A percentile compares a stretch with the other conserved stretches of the same genome.
Conservation (phyloP, 2,888 invertebrate genomes). For the Blastobasis adustella region DNA sequence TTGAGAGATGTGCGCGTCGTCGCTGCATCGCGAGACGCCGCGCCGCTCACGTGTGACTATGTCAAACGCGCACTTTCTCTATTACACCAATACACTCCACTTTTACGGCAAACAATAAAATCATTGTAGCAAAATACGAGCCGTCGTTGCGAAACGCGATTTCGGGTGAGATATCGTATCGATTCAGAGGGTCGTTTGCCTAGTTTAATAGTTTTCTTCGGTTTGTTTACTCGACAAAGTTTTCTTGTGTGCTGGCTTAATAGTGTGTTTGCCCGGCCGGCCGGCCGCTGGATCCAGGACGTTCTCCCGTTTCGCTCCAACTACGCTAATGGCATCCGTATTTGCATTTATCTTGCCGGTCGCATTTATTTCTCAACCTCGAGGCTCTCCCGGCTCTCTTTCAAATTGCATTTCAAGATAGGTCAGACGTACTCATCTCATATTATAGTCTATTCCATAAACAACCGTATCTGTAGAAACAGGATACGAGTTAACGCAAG, state of each 20-base stretch:
- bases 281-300: constrained; percentile 13
- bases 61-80: constrained; percentile 47
- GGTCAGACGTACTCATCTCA: too few relatives aligned
- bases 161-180: constrained; percentile 18
- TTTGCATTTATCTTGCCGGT: constrained; percentile 24
- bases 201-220: constrained; percentile 29
- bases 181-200: constrained; percentile 14
- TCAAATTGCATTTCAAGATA: too few relatives aligned
- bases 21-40: background rate
- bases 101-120: constrained; percentile 3
- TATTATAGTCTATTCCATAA: too few relatives aligned
- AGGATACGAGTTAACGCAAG: too few relatives aligned
- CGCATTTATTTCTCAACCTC: constrained; percentile 8
- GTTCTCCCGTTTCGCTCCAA: too few relatives aligned
- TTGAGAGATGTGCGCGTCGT: constrained; percentile 1
- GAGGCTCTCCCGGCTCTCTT: background rate
- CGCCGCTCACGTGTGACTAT: constrained; percentile 32
- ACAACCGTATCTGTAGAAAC: too few relatives aligned
- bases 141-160: constrained; percentile 13
- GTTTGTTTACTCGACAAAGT: constrained; percentile 38
- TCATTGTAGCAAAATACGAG: constrained; percentile 2
- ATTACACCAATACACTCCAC: constrained; percentile 11
- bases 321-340: constrained; percentile 24
- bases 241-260: constrained; percentile 38
- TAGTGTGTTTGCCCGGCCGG: constrained; percentile 36